Percentiles rank a stretch among this genome's conserved stretches.
These are phyloP conservation scores for Hystrix brachyura DNA, from an alignment of 2,113 vertebrate species.

Conservation along the genomic window DNA sequence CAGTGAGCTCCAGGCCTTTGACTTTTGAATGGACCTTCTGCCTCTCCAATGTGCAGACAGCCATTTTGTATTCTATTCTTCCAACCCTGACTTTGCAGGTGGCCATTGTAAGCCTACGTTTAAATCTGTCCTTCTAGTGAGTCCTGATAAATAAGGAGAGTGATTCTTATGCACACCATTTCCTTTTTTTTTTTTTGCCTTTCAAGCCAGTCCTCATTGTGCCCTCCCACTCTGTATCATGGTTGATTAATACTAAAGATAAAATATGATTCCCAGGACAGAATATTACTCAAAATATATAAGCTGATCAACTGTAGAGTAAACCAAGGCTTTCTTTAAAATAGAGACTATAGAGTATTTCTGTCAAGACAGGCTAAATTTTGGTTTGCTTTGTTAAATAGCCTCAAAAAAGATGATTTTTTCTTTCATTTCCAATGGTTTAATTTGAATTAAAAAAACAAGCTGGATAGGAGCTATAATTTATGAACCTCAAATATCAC, in stretches of 20 bases:
- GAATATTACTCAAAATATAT: constrained; percentile 15
- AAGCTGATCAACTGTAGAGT: not conserved
- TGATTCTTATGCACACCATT: constrained; percentile 30
- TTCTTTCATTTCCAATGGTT: constrained; percentile 42
- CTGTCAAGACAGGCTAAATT: not conserved
- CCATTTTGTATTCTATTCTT: too few species aligned
- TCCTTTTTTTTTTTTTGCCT: constrained; percentile 18
- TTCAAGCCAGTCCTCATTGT: not conserved
- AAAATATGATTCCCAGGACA: constrained; percentile 16
- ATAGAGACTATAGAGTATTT: not conserved
- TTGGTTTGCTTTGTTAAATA: constrained; percentile 45
- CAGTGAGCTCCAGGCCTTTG: not conserved
- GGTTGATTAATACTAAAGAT: not conserved
- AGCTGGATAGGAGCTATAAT: not conserved
- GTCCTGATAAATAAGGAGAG: not conserved
- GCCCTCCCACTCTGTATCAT: not conserved
- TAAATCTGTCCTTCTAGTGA: not conserved
- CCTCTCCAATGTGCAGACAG: not conserved
- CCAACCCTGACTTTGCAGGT: not conserved
- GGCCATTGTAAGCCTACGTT: not conserved
- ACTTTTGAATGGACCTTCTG: not conserved
- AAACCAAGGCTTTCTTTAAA: constrained; percentile 39
- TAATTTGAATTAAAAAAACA: constrained; percentile 21
- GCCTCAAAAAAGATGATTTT: not conserved
- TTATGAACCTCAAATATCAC: constrained; percentile 46